Evolutionary conservation across 64 coral and sea anemone genomes (phyloP).

Genomic region (Orbicella faveolata): DNA sequence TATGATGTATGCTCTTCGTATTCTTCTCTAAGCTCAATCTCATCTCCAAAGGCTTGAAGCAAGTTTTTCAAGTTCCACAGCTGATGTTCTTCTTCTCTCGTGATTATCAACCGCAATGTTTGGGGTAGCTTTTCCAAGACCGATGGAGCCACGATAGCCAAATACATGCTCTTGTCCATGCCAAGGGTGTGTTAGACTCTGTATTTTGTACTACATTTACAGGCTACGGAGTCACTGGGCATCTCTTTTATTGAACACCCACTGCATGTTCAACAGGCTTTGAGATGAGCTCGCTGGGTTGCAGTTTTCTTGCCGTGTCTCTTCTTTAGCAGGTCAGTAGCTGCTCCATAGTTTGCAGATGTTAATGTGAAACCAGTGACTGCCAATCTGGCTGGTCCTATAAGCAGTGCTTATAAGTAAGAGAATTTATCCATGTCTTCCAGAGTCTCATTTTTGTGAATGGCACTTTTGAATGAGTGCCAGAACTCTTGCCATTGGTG

Average conservation of each 20-base stretch:
- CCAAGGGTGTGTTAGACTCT: not conserved
- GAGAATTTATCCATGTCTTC: conserved; percentile 26
- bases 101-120: not conserved
- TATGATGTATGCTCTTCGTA: too few relatives aligned
- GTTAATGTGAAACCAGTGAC: too few relatives aligned
- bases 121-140: not conserved
- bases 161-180: not conserved
- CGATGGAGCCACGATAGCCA: conserved; percentile 4
- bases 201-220: not conserved
- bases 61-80: not conserved
- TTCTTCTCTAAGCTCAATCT: not conserved
- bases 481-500: conserved; percentile 62
- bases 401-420: too few relatives aligned
- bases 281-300: too few relatives aligned
- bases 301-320: too few relatives aligned
- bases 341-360: too few relatives aligned
- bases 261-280: too few relatives aligned
- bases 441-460: conserved; percentile 4
- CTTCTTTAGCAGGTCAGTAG: too few relatives aligned
- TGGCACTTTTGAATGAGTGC: conserved; percentile 24
- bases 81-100: conserved; percentile 3
- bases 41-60: not conserved
- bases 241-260: not conserved
- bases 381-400: too few relatives aligned
- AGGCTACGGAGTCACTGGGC: not conserved